Evolutionary conservation across 2,888 invertebrate genomes (phyloP).

Genomic region (Agriopis leucophaearia): DNA sequence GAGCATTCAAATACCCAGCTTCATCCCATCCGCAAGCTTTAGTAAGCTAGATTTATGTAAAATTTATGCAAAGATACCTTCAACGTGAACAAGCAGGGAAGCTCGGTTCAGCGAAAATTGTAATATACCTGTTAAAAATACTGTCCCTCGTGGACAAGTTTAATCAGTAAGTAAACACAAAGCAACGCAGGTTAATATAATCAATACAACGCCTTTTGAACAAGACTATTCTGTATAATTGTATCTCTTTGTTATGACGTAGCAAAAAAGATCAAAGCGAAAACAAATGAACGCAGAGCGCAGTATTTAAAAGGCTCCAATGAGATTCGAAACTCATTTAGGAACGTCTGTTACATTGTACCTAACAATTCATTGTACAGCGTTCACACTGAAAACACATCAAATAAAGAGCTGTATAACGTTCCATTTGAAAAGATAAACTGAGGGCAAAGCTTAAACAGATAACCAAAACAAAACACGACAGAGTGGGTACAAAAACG

Average conservation of each 20-base stretch:
- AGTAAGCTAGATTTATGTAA: conserved; percentile 24
- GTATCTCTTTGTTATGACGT: not conserved
- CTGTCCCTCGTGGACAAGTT: not conserved
- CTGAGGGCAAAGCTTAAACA: conserved; percentile 12
- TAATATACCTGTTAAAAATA: conserved; percentile 8
- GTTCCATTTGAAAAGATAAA: conserved; percentile 21
- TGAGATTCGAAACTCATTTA: conserved; percentile 2
- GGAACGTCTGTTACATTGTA: conserved; percentile 1
- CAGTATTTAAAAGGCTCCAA: not conserved
- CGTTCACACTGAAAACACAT: conserved; percentile 14
- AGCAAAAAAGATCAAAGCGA: not conserved
- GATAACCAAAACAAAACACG: conserved; percentile 33
- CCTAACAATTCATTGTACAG: not conserved
- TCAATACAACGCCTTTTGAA: not conserved
- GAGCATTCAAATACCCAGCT: conserved; percentile 34
- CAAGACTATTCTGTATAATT: not conserved
- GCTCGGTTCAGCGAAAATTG: conserved; percentile 6
- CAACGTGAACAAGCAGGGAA: conserved; percentile 10
- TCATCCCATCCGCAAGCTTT: conserved; percentile 17
- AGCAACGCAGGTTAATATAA: not conserved
- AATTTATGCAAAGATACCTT: conserved; percentile 30
- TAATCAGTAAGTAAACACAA: conserved; percentile 1
- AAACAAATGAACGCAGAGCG: not conserved
- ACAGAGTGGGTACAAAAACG: conserved; percentile 46
- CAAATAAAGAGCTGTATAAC: conserved; percentile 13